These are phyloP conservation scores for Picathartes gymnocephalus DNA, from an alignment of 2,113 vertebrate species.

Conservation along the genomic window DNA sequence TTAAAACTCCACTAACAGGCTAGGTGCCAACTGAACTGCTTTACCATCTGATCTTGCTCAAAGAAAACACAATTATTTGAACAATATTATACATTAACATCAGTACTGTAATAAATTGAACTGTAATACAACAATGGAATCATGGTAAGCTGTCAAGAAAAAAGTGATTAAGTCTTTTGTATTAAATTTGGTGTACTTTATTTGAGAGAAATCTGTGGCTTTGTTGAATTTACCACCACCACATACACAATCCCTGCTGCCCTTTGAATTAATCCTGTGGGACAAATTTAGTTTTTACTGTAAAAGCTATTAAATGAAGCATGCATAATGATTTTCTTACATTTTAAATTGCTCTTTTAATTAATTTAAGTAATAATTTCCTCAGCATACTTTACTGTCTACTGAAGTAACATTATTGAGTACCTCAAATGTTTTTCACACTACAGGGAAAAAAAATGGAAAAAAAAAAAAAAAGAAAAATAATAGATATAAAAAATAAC, in stretches of 20 bases:
- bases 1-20: background rate
- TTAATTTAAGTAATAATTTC: background rate
- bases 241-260: background rate
- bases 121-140: background rate
- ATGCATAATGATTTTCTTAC: background rate
- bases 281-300: background rate
- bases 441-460: background rate
- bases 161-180: background rate
- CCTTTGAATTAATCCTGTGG: background rate
- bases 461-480: rapidly evolving
- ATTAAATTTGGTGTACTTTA: background rate
- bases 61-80: background rate
- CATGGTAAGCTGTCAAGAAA: background rate
- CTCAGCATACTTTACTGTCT: background rate
- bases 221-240: background rate
- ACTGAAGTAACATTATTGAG: background rate
- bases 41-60: background rate
- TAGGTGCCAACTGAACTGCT: background rate
- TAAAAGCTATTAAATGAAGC: background rate
- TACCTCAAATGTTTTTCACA: background rate
- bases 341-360: slow-evolving; percentile 3
- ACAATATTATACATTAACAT: background rate
- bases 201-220: background rate
- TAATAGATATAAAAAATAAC: background rate
- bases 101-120: background rate